phyloP scores from a whole-genome alignment of 2,113 vertebrate genomes.

The Pithys albifrons region DNA sequence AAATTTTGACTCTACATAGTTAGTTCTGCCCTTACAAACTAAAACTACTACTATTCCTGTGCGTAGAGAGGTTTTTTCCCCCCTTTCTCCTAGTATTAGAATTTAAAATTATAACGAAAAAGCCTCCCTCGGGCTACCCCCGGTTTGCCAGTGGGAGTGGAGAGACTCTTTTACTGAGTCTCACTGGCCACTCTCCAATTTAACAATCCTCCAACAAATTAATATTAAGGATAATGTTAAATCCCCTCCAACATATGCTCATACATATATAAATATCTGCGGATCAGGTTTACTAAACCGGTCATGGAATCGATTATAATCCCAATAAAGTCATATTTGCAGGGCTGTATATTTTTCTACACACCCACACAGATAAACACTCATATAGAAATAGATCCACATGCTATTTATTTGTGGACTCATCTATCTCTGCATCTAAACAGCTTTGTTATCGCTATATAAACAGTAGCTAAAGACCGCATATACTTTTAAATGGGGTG shows the following conservation, averaged over 20 bases:
- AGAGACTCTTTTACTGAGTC: neutral
- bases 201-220: neutral
- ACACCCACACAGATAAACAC: constrained; percentile 13
- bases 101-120: neutral
- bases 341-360: constrained; percentile 2
- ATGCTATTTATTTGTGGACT: neutral
- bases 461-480: neutral
- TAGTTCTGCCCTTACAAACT: neutral
- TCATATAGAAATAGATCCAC: neutral
- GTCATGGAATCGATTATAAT: constrained; percentile 24
- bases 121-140: neutral
- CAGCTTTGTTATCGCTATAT: neutral
- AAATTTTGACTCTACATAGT: neutral
- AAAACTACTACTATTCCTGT: neutral
- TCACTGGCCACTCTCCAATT: neutral
- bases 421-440: neutral
- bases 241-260: neutral
- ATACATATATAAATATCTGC: neutral
- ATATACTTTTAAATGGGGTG: neutral
- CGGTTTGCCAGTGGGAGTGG: neutral
- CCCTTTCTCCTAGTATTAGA: neutral
- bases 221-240: neutral
- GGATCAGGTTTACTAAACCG: neutral
- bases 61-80: fast-evolving
- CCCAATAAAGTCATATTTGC: constrained; percentile 45